Conservation (phyloP, 2,113 vertebrate genomes). For the Amazona vittata region DNA sequence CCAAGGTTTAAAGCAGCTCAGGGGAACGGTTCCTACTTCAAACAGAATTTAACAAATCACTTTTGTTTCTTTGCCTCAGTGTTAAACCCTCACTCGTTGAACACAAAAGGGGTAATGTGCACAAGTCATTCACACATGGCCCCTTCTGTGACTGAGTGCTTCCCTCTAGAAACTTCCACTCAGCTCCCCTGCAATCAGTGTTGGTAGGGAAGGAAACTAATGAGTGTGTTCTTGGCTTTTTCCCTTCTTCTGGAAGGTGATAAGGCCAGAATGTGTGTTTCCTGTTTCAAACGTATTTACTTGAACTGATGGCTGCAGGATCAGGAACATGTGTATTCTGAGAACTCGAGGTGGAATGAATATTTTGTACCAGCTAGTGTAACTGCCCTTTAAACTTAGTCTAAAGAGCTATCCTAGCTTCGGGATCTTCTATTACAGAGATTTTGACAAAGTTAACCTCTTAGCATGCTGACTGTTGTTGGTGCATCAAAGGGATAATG, state of each 20-base stretch:
- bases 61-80: neutral
- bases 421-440: neutral
- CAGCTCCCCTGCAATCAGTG: neutral
- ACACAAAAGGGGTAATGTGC: neutral
- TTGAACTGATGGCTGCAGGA: neutral
- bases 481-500: neutral
- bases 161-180: neutral
- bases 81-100: neutral
- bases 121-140: rapidly evolving
- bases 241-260: neutral
- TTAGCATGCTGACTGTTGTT: neutral
- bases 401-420: neutral
- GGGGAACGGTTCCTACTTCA: neutral
- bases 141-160: neutral
- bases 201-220: neutral
- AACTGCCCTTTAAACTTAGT: neutral
- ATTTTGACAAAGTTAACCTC: neutral
- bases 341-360: neutral
- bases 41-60: neutral
- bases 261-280: neutral
- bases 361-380: neutral
- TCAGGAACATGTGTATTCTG: neutral
- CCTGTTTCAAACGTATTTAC: neutral
- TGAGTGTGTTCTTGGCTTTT: neutral
- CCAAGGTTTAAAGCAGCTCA: neutral